These are phyloP conservation scores for Corydoras sp. DNA, from an alignment of 2,113 vertebrate species.

Conservation along the genomic window DNA sequence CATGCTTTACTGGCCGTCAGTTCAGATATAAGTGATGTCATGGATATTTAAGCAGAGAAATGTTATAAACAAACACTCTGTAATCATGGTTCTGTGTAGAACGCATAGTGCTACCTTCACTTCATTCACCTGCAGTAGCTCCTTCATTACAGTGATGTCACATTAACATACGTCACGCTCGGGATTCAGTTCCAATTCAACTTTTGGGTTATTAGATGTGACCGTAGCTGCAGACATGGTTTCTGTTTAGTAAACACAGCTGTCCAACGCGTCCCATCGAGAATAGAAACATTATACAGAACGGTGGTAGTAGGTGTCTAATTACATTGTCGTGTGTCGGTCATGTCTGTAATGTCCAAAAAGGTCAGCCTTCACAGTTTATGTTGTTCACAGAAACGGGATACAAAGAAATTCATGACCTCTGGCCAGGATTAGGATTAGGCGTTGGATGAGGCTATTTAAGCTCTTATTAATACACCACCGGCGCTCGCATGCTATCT, in stretches of 20 bases:
- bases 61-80: no score
- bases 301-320: constrained; percentile 32
- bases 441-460: background rate
- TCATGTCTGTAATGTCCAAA: constrained; percentile 18
- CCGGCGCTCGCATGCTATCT: background rate
- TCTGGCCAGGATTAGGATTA: background rate
- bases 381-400: constrained; percentile 28
- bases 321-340: constrained; percentile 36
- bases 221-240: background rate
- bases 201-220: constrained; percentile 1
- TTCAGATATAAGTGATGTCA: no score
- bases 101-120: no score
- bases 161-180: background rate
- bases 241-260: constrained; percentile 27
- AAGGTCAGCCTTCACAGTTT: constrained; percentile 38
- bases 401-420: constrained; percentile 12
- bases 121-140: no score
- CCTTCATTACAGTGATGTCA: background rate
- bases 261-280: constrained; percentile 39
- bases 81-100: no score
- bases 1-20: no score
- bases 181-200: background rate
- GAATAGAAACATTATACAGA: constrained; percentile 40
- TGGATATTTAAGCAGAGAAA: no score
- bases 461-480: constrained; percentile 11